These are phyloP conservation scores for Girardinichthys multiradiatus DNA, from an alignment of 2,113 vertebrate genomes.

Conservation along the genomic window DNA sequence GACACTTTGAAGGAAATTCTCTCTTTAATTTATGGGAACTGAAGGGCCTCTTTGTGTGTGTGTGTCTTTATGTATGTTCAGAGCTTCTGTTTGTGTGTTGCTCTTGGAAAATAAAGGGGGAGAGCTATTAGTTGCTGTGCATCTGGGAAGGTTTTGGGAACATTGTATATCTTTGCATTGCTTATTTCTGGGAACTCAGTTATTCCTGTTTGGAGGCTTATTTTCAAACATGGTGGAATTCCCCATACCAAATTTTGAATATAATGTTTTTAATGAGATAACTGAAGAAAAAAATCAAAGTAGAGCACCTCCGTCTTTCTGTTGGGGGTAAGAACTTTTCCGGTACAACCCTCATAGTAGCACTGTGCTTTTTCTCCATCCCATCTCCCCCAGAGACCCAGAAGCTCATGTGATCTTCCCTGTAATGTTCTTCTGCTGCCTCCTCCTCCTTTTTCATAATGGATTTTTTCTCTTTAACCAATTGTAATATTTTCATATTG, in stretches of 20 bases:
- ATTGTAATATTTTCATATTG: slow-evolving; percentile 75
- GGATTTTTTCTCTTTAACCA: slow-evolving; percentile 59
- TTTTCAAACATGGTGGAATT: slow-evolving; percentile 61
- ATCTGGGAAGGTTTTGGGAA: slow-evolving; percentile 51
- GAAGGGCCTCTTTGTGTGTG: slow-evolving; percentile 33
- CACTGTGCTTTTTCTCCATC: slow-evolving; percentile 41
- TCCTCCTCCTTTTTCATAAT: slow-evolving; percentile 50
- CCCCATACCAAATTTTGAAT: slow-evolving; percentile 67
- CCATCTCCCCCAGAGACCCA: slow-evolving; percentile 51
- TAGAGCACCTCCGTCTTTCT: slow-evolving; percentile 51
- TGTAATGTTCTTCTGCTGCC: slow-evolving; percentile 50
- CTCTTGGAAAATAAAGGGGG: slow-evolving; percentile 35
- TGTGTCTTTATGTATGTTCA: slow-evolving; percentile 37
- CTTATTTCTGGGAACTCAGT: slow-evolving; percentile 55
- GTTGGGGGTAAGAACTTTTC: slow-evolving; percentile 65
- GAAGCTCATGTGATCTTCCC: slow-evolving; percentile 45
- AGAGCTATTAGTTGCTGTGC: slow-evolving; percentile 26
- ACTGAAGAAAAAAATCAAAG: slow-evolving; percentile 26
- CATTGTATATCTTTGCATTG: slow-evolving; percentile 60
- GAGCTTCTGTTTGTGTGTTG: slow-evolving; percentile 47
- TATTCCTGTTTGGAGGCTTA: slow-evolving; percentile 59
- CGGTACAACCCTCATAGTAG: slow-evolving; percentile 57
- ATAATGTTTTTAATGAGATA: slow-evolving; percentile 38
- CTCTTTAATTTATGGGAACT: slow-evolving; percentile 37
- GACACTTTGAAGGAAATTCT: slow-evolving; percentile 39